Conservation (phyloP, 2,113 vertebrate genomes). For the Potamarius usumacintae region DNA sequence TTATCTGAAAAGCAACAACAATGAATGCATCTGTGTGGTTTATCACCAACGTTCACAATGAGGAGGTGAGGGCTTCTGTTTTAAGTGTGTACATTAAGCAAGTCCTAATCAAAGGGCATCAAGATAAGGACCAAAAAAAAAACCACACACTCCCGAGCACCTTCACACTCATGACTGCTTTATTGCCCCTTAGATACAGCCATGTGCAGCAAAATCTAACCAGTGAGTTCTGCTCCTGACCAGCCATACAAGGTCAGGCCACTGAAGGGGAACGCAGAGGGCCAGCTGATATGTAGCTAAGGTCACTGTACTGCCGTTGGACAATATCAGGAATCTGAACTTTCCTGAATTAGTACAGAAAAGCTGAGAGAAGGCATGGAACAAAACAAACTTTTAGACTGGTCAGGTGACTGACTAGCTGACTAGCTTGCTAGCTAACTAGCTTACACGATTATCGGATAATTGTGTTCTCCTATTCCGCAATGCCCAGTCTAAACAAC, state of each 20-base stretch:
- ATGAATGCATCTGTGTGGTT: background rate
- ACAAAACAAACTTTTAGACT: background rate
- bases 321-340: background rate
- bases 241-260: conserved; percentile 41
- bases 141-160: background rate
- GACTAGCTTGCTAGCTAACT: background rate
- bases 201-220: conserved; percentile 12
- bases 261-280: conserved; percentile 15
- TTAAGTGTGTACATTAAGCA: conserved; percentile 2
- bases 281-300: conserved; percentile 1
- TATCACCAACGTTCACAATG: background rate
- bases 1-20: background rate
- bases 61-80: background rate
- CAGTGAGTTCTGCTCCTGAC: background rate
- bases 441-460: background rate
- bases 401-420: background rate
- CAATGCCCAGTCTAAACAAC: background rate
- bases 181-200: background rate
- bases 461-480: background rate
- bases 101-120: conserved; percentile 26
- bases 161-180: conserved; percentile 13
- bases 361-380: background rate
- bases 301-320: background rate
- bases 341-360: background rate
- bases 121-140: background rate